Base-by-base conservation (phyloP, 2,797 vertebrate species). In the Spea hammondii region DNA sequence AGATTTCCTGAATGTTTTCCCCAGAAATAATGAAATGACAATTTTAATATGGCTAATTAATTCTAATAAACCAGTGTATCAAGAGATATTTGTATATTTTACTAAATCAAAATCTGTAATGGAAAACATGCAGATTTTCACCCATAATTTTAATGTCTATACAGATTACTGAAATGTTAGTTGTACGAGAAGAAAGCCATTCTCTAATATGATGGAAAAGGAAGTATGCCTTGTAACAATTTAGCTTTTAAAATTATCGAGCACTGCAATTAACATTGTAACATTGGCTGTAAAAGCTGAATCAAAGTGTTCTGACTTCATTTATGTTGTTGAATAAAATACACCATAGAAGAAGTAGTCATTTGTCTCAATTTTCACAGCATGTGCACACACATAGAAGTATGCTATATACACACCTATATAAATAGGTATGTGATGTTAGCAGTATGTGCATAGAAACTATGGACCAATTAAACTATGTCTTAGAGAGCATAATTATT, bases 131-230 rank as follows among this genome's bases (percentile, higher is more conserved):
- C 59, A 32, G 14, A 6, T 62, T 62, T 62, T 32, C 32, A 5
- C 59, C 12, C 59, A 17, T 62, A 62, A 62, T 62, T 4, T 62
- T 32, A 62, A 62, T 32, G 59, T 32, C 59, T 62, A 62, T 62
- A 62, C 59, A 62, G 6, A 62, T 62, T 62, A 62, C 59, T 62
- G 59, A 62, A 62, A 62, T 62, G 59, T 62, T 62, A 14, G 59
- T 62, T 62, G 32, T 12, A 62, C 59, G 32, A 12, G n/a, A 62
- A 62, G 59, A 17, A 62, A 62, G 59, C 59, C 14, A 32, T 62
- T 62, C 59, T 11, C n/a, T 62, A 62, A 62, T 14, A 62, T 62
- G 32, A 62, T 62, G 59, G 32, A 11, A 62, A 62, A 62, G 59
- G 5, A 14, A 6, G 59, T 62, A 62, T 62, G 59, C 59, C 59